phyloP scores from a whole-genome alignment of 2,113 vertebrate species.

The Nestor notabilis region DNA sequence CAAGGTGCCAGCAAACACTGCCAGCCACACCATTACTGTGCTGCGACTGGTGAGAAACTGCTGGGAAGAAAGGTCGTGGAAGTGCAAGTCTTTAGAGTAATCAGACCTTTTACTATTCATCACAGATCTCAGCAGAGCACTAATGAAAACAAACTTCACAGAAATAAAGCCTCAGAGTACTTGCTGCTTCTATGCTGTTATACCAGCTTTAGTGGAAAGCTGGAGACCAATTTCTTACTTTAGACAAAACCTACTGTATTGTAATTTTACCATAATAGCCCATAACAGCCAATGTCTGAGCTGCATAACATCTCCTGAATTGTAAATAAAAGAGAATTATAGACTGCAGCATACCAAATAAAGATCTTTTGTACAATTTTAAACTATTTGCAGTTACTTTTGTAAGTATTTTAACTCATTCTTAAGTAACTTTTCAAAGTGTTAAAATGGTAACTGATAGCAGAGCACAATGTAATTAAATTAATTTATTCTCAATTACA shows the following conservation, averaged over 20 bases:
- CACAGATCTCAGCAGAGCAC: slow-evolving; percentile 50
- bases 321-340: background rate
- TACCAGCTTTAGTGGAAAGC: background rate
- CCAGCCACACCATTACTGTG: slow-evolving; percentile 24
- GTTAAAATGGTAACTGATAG: background rate
- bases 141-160: background rate
- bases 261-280: background rate
- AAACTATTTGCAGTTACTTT: background rate
- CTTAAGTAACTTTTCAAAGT: background rate
- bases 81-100: background rate
- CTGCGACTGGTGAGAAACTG: background rate
- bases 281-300: background rate
- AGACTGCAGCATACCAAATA: background rate
- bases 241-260: background rate
- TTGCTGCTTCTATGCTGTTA: background rate
- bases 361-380: background rate
- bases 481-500: background rate
- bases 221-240: background rate
- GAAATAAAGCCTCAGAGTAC: background rate
- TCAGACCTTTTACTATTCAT: slow-evolving; percentile 67
- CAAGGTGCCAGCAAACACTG: slow-evolving; percentile 40
- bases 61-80: slow-evolving; percentile 36
- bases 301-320: background rate
- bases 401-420: background rate
- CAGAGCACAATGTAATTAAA: background rate